Evolutionary conservation across 1,140 invertebrate species (phyloP), one percentile per base, ranked within the genome.

Genomic region (Drosophila triauraria): DNA sequence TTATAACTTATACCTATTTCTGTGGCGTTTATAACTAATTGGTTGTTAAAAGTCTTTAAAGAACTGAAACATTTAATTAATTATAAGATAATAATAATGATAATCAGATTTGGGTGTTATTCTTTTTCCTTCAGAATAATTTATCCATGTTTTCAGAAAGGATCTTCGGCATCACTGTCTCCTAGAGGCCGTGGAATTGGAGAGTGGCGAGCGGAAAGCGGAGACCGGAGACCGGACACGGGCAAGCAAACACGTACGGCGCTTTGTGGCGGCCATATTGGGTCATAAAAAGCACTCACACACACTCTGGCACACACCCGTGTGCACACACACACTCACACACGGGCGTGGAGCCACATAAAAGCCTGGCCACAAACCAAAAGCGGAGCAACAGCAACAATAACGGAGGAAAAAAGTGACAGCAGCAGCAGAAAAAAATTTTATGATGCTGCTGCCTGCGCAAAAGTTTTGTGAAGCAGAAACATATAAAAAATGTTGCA

Each of bases 401-500:
- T 69, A 62, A 76, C 62, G 64, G 17, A 46, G 51, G 57, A 83
- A 82, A 80, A 90, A 88, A 87, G 77, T 84, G 85, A 84, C 84
- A 87, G 80, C 77, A 59, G 59, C 68, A 87, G 84, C 85, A 87
- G 70, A 86, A 88, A 87, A 80, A 90, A 87, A 84, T 88, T 87
- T 87, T 87, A 87, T 90, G 85, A 84, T 68, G 54, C 80, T 78
- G 75, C 80, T 78, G 76, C 77, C 75, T 78, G 77, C 59, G 75
- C 67, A 79, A 81, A 90, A 85, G 82, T 79, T 88, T 90, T 88
- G 85, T 88, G 84, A 81, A 90, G 84, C 85, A 88, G 84, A 88
- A 88, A 79, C 85, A 90, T 85, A 88, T 88, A 88, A 88, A 88
- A 88, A 88, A 81, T 88, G 85, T 88, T 88, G 85, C 85, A 88